These are phyloP conservation scores for Oscheius myriophilus DNA, from an alignment of 2,888 invertebrate species.

Conservation along the genomic window DNA sequence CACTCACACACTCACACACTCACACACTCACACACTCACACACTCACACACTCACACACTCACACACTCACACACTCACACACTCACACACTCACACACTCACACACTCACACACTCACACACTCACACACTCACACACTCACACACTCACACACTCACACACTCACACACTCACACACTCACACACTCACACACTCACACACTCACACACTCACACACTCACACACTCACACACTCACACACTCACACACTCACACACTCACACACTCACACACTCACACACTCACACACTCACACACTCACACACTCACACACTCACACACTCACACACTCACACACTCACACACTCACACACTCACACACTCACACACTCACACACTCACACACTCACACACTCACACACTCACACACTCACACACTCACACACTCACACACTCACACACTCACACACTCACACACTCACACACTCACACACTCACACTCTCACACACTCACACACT, in stretches of 20 bases:
- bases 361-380: background rate
- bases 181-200: background rate
- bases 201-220: background rate
- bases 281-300: background rate
- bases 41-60: background rate
- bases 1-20: background rate
- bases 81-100: background rate
- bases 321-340: background rate
- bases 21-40: background rate
- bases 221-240: background rate
- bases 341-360: background rate
- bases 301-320: background rate
- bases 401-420: background rate
- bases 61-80: background rate
- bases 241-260: background rate
- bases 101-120: background rate
- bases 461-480: background rate
- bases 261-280: background rate
- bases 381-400: background rate
- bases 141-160: background rate
- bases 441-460: background rate
- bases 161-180: background rate
- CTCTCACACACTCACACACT: background rate
- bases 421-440: background rate
- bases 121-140: background rate